Evolutionary conservation across 2,797 vertebrate species (phyloP).

Genomic region (Gallinago nigripennis): DNA sequence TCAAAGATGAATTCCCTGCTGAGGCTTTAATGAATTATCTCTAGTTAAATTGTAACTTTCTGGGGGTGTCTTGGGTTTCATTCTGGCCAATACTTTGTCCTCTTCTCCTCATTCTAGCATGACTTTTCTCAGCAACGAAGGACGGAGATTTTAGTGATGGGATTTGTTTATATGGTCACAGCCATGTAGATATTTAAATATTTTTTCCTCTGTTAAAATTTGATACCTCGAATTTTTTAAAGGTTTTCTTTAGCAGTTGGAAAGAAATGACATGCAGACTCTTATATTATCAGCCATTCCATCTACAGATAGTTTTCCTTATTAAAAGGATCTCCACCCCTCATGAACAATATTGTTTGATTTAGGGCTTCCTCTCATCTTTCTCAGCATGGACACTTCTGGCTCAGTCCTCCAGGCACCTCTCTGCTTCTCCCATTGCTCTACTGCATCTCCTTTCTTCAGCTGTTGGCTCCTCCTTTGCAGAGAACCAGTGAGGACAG

Average conservation of each 20-base stretch:
- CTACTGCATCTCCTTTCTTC: not conserved
- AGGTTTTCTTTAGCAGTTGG: not conserved
- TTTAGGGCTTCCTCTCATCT: not conserved
- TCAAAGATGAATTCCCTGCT: not conserved
- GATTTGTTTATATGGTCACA: not conserved
- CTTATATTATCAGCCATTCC: not conserved
- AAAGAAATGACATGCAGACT: not conserved
- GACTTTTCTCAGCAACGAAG: not conserved
- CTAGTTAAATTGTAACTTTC: not conserved
- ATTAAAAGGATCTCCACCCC: not conserved
- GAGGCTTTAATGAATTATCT: not conserved
- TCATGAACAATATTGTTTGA: not conserved
- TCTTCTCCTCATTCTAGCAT: not conserved
- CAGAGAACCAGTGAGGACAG: not conserved
- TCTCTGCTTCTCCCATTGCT: not conserved
- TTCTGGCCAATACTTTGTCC: accelerated
- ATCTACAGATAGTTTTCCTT: not conserved
- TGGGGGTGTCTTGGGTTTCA: not conserved
- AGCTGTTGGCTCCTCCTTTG: not conserved
- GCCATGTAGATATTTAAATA: not conserved
- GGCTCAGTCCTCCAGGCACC: not conserved
- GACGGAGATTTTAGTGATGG: not conserved
- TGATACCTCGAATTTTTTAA: not conserved
- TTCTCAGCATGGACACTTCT: not conserved
- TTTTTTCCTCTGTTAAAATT: not conserved